phyloP scores from a whole-genome alignment of 2,113 vertebrate genomes.

The Sprattus sprattus region DNA sequence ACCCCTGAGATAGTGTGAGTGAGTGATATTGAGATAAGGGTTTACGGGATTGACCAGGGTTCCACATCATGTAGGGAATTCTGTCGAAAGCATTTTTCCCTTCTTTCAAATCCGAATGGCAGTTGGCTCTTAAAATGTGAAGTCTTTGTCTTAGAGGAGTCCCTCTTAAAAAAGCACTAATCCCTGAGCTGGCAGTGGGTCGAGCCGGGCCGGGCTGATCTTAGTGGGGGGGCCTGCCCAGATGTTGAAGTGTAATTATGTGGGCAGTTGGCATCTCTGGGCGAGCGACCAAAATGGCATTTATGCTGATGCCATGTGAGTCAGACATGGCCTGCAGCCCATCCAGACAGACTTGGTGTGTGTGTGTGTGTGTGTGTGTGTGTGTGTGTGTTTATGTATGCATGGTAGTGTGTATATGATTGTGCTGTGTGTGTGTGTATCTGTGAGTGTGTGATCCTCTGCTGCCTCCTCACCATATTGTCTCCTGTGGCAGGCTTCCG shows the following conservation, averaged over 20 bases:
- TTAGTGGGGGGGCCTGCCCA: not conserved
- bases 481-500: conserved; percentile 79
- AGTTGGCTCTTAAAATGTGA: not conserved
- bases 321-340: not conserved
- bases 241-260: not conserved
- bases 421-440: conserved; percentile 27
- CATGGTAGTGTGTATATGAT: not conserved
- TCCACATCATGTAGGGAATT: not conserved
- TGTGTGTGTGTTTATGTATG: not conserved
- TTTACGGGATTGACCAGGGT: not conserved
- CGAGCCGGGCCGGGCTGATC: not conserved
- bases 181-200: not conserved
- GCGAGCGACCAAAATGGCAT: not conserved
- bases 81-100: not conserved
- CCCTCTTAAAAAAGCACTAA: not conserved
- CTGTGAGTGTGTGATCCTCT: conserved; percentile 27
- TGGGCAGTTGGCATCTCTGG: not conserved
- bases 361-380: not conserved
- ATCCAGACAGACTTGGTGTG: not conserved
- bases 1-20: not conserved
- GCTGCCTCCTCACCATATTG: not conserved
- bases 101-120: not conserved
- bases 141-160: not conserved
- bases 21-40: not conserved
- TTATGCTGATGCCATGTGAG: not conserved